Conservation (phyloP, 1,140 invertebrate genomes). For the Euura lappo region DNA sequence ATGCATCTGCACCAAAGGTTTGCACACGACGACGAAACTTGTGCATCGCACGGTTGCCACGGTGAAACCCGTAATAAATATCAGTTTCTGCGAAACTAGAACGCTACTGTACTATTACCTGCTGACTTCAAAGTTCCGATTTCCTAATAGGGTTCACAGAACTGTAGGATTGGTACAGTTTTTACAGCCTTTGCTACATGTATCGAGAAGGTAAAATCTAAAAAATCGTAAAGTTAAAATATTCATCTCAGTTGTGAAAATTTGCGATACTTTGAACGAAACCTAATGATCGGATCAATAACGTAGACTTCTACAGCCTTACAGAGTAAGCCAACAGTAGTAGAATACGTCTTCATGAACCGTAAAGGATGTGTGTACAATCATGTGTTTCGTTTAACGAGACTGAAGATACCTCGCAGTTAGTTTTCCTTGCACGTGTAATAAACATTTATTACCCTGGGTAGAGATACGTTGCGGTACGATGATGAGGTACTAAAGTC, state of each 20-base stretch:
- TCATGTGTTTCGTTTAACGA: background rate
- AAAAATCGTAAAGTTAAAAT: too few relatives aligned
- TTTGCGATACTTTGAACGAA: too few relatives aligned
- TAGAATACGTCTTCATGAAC: background rate
- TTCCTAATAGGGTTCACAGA: background rate
- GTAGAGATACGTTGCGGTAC: background rate
- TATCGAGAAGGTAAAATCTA: too few relatives aligned
- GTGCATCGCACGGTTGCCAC: background rate
- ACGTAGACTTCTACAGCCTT: too few relatives aligned
- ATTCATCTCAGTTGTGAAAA: too few relatives aligned
- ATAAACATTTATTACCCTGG: background rate
- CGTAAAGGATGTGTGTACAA: background rate
- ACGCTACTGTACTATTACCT: background rate
- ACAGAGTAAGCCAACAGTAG: background rate
- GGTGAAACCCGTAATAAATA: background rate
- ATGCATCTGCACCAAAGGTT: background rate
- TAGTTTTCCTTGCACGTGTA: background rate
- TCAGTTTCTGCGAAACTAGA: background rate
- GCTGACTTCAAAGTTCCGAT: background rate
- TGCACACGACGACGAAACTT: background rate
- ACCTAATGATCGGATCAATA: too few relatives aligned
- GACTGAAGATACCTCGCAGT: background rate
- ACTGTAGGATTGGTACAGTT: too few relatives aligned
- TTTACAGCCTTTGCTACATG: too few relatives aligned
- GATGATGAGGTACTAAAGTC: background rate